Evolutionary conservation across 2,888 invertebrate genomes (phyloP), one percentile per base, ranked within the genome.

Genomic region (Caradrina clavipalpis): DNA sequence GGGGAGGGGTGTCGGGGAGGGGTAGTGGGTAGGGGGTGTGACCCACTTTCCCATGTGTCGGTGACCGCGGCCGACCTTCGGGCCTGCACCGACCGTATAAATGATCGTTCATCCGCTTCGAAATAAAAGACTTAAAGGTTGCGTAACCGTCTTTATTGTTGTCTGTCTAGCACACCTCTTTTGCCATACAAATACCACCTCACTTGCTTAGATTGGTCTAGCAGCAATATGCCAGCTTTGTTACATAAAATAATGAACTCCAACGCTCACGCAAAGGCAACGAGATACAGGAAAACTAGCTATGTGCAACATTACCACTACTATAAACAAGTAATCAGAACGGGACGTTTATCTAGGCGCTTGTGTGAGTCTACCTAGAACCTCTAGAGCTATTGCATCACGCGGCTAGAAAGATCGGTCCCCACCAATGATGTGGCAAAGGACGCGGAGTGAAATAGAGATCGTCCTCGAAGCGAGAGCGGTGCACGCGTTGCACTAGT

Each of bases 391-490:
- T 71, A 89, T 95, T 95, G 95, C 95, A 93, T 95, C 95, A 95
- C 91, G 88, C 90, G 90, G 94, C 93, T 95, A 95, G 95, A 95
- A 95, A 95, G 94, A 95, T 93, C 95, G 93, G 94, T 94, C 95
- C 95, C 95, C 95, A 93, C 95, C 95, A 95, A 88, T 92, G 92
- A 92, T 93, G 93, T 93, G 92, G 95, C 89, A 94, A 95, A 95
- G 95, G 95, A 95, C 95, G 95, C 92, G 87, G 83, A 95, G 94
- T 93, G 95, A 95, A 95, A 95, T 95, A 95, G 95, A 96, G 95
- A 94, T 96, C 95, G 95, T 96, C 95, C 95, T 96, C 95, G 95
- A 94, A 94, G 95, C 95, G 95, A 95, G 95, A 95, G 95, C 95
- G 94, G 93, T 94, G 95, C 94, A 94, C 95, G 95, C 94, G 95